phyloP scores from a whole-genome alignment of 1,140 invertebrate genomes.

The Samia ricini region DNA sequence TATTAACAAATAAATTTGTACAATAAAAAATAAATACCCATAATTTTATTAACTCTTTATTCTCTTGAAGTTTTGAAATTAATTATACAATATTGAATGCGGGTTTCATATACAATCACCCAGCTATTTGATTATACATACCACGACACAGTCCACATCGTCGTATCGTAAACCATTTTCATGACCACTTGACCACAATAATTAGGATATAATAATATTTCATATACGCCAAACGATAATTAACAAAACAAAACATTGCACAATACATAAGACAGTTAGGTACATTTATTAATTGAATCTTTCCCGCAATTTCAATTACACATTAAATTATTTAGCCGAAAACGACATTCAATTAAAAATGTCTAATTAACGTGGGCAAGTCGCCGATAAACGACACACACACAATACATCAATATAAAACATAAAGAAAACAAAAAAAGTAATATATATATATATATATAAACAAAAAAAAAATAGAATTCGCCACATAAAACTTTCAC shows the following conservation, averaged over 20 bases:
- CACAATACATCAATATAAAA: slow-evolving; percentile 70
- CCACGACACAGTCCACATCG: slow-evolving; percentile 69
- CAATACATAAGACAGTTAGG: neutral
- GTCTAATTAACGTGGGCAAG: slow-evolving; percentile 22
- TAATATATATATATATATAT: slow-evolving; percentile 35
- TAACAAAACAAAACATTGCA: neutral
- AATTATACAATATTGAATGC: slow-evolving; percentile 77
- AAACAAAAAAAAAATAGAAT: slow-evolving; percentile 61
- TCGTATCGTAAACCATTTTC: slow-evolving; percentile 37
- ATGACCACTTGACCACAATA: slow-evolving; percentile 27
- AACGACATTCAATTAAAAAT: slow-evolving; percentile 3
- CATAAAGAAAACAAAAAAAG: slow-evolving; percentile 65
- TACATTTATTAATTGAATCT: neutral
- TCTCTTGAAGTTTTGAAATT: slow-evolving; percentile 76
- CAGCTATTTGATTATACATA: slow-evolving; percentile 75
- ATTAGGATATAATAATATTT: slow-evolving; percentile 10
- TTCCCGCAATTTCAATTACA: slow-evolving; percentile 4
- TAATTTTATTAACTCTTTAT: slow-evolving; percentile 76
- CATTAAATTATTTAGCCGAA: slow-evolving; percentile 13
- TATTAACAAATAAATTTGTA: too few relatives aligned
- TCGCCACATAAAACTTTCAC: slow-evolving; percentile 75
- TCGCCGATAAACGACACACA: slow-evolving; percentile 35
- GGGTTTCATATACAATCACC: slow-evolving; percentile 75
- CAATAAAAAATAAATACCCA: slow-evolving; percentile 32
- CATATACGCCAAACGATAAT: neutral